These are phyloP conservation scores for Tragelaphus scriptus DNA, from an alignment of 2,113 vertebrate genomes.

Conservation along the genomic window DNA sequence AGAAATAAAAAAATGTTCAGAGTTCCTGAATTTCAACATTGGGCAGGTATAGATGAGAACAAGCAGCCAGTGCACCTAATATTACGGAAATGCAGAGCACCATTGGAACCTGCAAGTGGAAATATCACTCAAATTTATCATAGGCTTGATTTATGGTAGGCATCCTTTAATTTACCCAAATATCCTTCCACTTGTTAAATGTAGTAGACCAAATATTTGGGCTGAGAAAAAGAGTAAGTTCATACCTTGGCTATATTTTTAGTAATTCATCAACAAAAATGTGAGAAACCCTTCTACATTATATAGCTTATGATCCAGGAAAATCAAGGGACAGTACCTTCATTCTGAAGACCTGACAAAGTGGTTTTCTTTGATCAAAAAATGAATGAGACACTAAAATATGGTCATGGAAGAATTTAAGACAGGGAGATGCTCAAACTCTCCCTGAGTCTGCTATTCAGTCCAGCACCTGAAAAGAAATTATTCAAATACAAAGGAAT, in stretches of 20 bases:
- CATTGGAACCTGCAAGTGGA: background rate
- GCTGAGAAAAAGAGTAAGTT: background rate
- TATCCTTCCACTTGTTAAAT: background rate
- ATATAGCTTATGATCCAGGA: slow-evolving; percentile 5
- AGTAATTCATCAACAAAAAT: slow-evolving; percentile 35
- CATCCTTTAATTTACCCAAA: background rate
- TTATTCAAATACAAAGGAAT: slow-evolving; percentile 82
- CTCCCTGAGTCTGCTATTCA: slow-evolving; percentile 71
- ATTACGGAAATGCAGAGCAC: background rate
- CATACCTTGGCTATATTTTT: background rate
- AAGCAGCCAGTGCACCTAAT: background rate
- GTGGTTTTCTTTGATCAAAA: slow-evolving; percentile 66
- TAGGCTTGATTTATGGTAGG: background rate
- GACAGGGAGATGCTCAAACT: slow-evolving; percentile 66
- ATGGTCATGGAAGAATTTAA: slow-evolving; percentile 59
- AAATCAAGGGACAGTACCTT: slow-evolving; percentile 22
- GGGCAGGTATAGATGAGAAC: background rate
- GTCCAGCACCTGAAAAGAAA: slow-evolving; percentile 81
- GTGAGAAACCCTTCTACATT: background rate
- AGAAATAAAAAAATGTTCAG: background rate
- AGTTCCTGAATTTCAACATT: background rate
- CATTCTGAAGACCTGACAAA: slow-evolving; percentile 30
- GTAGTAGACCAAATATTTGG: slow-evolving; percentile 17
- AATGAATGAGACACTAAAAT: slow-evolving; percentile 59
- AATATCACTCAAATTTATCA: background rate